Evolutionary conservation across 2,888 invertebrate genomes (phyloP).

Genomic region (Apocheima hispidaria): DNA sequence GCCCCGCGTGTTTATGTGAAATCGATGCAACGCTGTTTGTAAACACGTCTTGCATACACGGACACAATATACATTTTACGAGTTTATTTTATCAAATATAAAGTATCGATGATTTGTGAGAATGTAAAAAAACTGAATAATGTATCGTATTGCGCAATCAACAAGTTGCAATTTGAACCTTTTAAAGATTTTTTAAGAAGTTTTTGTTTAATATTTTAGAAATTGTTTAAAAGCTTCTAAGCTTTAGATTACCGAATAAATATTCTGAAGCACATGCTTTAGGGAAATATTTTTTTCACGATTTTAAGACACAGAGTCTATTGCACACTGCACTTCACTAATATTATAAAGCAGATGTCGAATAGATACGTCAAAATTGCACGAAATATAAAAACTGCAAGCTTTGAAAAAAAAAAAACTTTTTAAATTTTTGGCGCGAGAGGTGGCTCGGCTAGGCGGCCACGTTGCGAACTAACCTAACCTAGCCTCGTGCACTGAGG

Average conservation of each 20-base stretch:
- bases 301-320: too few species aligned
- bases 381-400: not conserved
- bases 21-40: constrained; percentile 84
- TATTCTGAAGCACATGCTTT: too few species aligned
- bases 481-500: constrained; percentile 73
- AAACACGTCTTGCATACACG: constrained; percentile 69
- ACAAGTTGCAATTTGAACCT: constrained; percentile 55
- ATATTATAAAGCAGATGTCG: not conserved
- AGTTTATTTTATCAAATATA: constrained; percentile 4
- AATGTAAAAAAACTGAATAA: not conserved
- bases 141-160: constrained; percentile 40
- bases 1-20: constrained; percentile 77
- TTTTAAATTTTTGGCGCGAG: constrained; percentile 58
- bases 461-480: constrained; percentile 85
- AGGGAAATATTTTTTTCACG: too few species aligned
- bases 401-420: too few species aligned
- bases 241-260: too few species aligned
- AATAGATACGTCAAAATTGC: not conserved
- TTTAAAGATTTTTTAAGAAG: not conserved
- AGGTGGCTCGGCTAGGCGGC: constrained; percentile 77
- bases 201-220: not conserved
- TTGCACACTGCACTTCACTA: constrained; percentile 29
- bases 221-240: too few species aligned
- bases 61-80: constrained; percentile 28
- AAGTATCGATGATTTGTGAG: constrained; percentile 1